Base-by-base conservation (phyloP, 2,888 invertebrate species). In the Cerastis leucographa region DNA sequence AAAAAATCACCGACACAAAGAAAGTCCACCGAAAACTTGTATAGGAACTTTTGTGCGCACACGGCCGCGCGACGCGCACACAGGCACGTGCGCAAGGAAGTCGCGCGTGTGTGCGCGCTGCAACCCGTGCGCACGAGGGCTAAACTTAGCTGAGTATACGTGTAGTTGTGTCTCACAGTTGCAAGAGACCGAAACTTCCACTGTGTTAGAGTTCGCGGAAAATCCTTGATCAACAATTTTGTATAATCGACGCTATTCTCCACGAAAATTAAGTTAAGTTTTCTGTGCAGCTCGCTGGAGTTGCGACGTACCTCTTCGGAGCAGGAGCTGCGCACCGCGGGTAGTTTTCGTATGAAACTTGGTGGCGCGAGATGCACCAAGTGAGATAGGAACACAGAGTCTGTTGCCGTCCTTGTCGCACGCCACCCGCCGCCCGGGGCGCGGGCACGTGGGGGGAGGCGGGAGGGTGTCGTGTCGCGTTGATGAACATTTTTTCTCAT, bases 1-100 rank as follows among this genome's bases (percentile, higher is more conserved):
- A 96, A n/a, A 96, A 96, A 96, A 96, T 96, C 96, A 96, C 96
- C 90, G 96, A 96, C 96, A 96, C 96, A 96, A 96, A 96, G 96
- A 96, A 96, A 95, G 93, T 95, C 95, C 92, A 94, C 96, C 95
- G 91, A 96, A 96, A 96, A 96, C 95, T 96, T 96, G 93, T 94
- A 94, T 95, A 95, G 91, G 92, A 96, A 96, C 96, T 96, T 96
- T 94, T 94, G 93, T 88, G 92, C 93, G 78, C 94, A 94, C 94
- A 95, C 94, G 46, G 0, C 6, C 44, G 42, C 12, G 44, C 8
- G 12, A 0, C 83, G 85, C 92, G 40, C 94, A 92, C 92, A 93
- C 92, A 61, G 3, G 0, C 19, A 70, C 64, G 69, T 35, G 71
- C 84, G 94, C 93, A 92, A 94, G 94, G 93, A 93, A 93, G 91